These are phyloP conservation scores for Caenorhabditis macrosperma DNA, from an alignment of 2,888 invertebrate genomes.

Conservation along the genomic window DNA sequence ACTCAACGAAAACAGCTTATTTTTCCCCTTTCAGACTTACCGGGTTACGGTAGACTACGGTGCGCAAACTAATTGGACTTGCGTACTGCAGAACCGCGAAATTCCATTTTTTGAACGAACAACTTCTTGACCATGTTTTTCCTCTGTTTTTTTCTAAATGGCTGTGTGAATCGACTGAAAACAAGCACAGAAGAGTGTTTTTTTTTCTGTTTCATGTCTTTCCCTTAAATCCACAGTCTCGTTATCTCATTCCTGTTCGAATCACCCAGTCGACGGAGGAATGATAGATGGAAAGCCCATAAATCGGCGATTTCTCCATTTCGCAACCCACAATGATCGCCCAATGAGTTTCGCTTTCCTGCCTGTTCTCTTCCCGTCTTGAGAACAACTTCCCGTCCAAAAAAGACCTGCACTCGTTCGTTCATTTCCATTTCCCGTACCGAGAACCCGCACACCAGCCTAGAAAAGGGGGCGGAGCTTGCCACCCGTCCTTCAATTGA, in stretches of 20 bases:
- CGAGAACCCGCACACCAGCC: background rate
- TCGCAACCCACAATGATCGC: slow-evolving; percentile 6
- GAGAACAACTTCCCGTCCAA: background rate
- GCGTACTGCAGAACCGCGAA: background rate
- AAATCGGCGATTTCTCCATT: slow-evolving; percentile 7
- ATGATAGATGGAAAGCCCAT: slow-evolving; percentile 33
- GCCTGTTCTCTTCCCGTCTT: background rate
- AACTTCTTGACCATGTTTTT: too few species aligned
- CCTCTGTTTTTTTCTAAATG: too few species aligned
- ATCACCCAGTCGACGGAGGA: background rate
- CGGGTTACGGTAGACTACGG: slow-evolving; percentile 3
- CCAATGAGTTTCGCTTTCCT: slow-evolving; percentile 23
- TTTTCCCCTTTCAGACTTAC: background rate
- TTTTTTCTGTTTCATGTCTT: too few species aligned
- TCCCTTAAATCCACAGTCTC: background rate
- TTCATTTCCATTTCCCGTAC: background rate
- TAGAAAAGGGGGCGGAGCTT: slow-evolving; percentile 26
- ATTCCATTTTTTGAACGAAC: background rate
- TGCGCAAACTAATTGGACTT: background rate
- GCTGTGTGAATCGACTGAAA: too few species aligned
- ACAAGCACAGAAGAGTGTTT: too few species aligned
- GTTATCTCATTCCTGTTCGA: too few species aligned
- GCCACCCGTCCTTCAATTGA: slow-evolving; percentile 13
- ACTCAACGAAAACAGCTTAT: background rate
- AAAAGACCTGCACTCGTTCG: background rate